phyloP scores from a whole-genome alignment of 2,888 invertebrate species.

The Melanostoma scalare region DNA sequence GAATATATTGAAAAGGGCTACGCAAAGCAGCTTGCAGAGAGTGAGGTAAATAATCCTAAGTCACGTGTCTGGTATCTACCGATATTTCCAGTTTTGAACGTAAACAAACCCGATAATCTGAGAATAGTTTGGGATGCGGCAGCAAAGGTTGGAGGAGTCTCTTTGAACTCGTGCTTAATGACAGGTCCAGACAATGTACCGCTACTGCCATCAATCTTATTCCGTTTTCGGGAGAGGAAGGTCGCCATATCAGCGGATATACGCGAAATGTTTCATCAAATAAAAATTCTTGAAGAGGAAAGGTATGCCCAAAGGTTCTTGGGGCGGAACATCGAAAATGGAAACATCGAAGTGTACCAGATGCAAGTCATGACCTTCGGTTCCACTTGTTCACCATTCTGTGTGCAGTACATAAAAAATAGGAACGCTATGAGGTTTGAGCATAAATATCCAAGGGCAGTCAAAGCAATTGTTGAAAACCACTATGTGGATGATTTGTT shows the following conservation, averaged over 20 bases:
- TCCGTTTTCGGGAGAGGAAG: slow-evolving; percentile 4
- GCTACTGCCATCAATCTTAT: background rate
- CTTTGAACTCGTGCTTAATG: background rate
- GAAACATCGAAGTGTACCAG: background rate
- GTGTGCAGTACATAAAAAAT: slow-evolving; percentile 69
- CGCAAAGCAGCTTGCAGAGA: slow-evolving; percentile 2
- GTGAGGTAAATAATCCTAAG: background rate
- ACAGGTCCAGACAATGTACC: slow-evolving; percentile 4
- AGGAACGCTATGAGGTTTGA: slow-evolving; percentile 69
- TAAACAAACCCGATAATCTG: background rate
- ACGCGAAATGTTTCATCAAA: background rate
- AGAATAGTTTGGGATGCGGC: slow-evolving; percentile 1
- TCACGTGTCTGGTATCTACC: slow-evolving; percentile 27
- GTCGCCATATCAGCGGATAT: background rate
- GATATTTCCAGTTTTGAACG: background rate
- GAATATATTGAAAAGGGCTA: slow-evolving; percentile 11
- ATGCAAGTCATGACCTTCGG: slow-evolving; percentile 1
- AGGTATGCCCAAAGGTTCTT: background rate
- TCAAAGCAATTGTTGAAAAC: slow-evolving; percentile 50
- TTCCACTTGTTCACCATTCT: background rate
- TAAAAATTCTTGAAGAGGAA: background rate
- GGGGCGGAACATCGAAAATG: background rate
- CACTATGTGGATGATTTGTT: slow-evolving; percentile 68
- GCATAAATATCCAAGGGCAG: slow-evolving; percentile 57
- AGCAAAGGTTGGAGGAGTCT: background rate